phyloP scores from a whole-genome alignment of 2,888 invertebrate species.

The Esperia sulphurella region DNA sequence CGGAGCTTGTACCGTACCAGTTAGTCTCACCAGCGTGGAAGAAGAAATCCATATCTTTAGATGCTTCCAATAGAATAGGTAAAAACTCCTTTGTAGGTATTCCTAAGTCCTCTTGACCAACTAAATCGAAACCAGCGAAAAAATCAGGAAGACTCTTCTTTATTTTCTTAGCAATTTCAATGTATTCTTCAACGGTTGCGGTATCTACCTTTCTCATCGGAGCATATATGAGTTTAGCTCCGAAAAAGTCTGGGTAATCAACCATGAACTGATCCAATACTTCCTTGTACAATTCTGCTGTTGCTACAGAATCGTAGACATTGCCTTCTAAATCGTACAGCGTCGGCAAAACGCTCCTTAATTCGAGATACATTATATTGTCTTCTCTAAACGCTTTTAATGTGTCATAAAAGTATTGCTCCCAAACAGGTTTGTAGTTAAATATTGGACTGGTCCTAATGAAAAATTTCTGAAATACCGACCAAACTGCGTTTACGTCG shows the following conservation, averaged over 20 bases:
- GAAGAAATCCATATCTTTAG: constrained; percentile 80
- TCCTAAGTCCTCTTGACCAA: constrained; percentile 89
- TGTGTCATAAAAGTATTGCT: constrained; percentile 82
- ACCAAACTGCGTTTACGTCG: constrained; percentile 81
- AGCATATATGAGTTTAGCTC: constrained; percentile 84
- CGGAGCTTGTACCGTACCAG: constrained; percentile 82
- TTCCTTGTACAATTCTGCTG: constrained; percentile 76
- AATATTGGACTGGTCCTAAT: constrained; percentile 69
- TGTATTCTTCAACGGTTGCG: constrained; percentile 61
- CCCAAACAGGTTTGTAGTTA: constrained; percentile 82
- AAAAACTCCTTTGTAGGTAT: constrained; percentile 79
- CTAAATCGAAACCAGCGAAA: constrained; percentile 89
- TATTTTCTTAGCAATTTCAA: constrained; percentile 59
- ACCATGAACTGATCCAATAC: constrained; percentile 76
- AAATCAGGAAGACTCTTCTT: constrained; percentile 80
- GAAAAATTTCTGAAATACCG: constrained; percentile 78
- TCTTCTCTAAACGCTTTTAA: constrained; percentile 82
- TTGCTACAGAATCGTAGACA: constrained; percentile 68
- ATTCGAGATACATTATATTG: constrained; percentile 84
- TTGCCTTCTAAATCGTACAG: constrained; percentile 84
- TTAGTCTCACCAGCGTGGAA: constrained; percentile 92
- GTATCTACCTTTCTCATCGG: constrained; percentile 72
- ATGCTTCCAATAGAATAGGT: constrained; percentile 67
- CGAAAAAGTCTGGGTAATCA: constrained; percentile 82
- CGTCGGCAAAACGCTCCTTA: constrained; percentile 80